Base-by-base conservation (phyloP, 2,888 invertebrate genomes). In the Chymomyza fuscimana region DNA sequence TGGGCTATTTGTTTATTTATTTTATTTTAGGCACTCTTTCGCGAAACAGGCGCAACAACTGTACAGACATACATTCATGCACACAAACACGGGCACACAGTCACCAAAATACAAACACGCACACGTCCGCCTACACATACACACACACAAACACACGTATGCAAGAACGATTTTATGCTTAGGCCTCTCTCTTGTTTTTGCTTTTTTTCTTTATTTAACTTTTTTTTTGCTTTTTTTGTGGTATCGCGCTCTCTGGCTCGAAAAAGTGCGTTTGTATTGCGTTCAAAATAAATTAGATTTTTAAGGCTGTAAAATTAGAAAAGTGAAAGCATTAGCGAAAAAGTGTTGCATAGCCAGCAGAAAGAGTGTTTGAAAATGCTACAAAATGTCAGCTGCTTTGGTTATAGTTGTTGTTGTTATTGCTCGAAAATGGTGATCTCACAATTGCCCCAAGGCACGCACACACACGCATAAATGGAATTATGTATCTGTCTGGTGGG, bases 181-280 rank as follows among this genome's bases (percentile, higher is more conserved):
- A 16, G 32, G 64, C 52, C 36, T 64, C 12, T 61, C 40, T 61
- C 16, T 25, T 29, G 32, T 25, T 19, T 61, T 36, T 10, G 60
- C 15, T 60, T 22, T 25, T 25, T 25, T n/a, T 9, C 16, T 22
- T 51, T 51, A 5, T 51, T 51, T 16, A 9, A n/a, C 51, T 51
- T 51, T 16, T 52, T 4, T 5, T 54, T 52, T 52, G 15, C 16
- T n/a, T 51, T 51, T 6, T n/a, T 54, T 19, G 51, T 56, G 12
- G 54, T 29, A 46, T 56, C 15, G n/a, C 16, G 59, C 70, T 68
- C 59, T 58, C 65, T 67, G 62, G 40, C 69, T 75, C 80, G 73
- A 80, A 74, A 82, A 87, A 82, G 74, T 83, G 81, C 73, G 86
- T 87, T 73, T 74, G 79, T 80, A 76, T 78, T 83, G 71, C 80